phyloP scores from a whole-genome alignment of 2,797 vertebrate species.

The Premnoplex brunnescens region DNA sequence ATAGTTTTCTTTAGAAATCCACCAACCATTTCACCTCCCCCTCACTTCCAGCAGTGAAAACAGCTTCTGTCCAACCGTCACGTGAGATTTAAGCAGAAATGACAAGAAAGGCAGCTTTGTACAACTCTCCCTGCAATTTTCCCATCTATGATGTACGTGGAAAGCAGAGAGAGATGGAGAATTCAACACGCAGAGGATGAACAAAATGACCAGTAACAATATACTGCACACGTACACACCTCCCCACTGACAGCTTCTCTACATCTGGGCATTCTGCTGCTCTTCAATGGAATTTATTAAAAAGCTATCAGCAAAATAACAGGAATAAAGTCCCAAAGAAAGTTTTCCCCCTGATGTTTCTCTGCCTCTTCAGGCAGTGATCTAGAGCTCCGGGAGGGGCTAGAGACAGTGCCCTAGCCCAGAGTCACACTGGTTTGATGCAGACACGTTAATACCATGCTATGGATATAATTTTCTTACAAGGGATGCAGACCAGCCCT shows the following conservation, averaged over 20 bases:
- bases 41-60: slow-evolving; percentile 54
- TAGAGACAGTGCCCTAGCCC: neutral
- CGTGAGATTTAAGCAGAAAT: slow-evolving; percentile 63
- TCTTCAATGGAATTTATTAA: neutral
- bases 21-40: slow-evolving; percentile 45
- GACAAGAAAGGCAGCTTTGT: slow-evolving; percentile 66
- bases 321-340: neutral
- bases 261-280: neutral
- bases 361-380: neutral
- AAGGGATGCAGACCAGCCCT: neutral
- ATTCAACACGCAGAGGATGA: neutral
- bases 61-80: slow-evolving; percentile 63
- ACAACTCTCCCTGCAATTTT: slow-evolving; percentile 14
- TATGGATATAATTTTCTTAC: fast-evolving
- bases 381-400: neutral
- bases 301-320: neutral
- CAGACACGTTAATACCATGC: neutral
- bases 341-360: neutral
- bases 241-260: neutral
- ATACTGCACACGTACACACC: neutral
- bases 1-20: slow-evolving; percentile 50
- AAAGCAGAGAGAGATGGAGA: neutral
- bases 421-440: neutral
- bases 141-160: neutral
- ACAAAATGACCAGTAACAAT: neutral